phyloP scores from a whole-genome alignment of 2,113 vertebrate species.

The Felis chaus region DNA sequence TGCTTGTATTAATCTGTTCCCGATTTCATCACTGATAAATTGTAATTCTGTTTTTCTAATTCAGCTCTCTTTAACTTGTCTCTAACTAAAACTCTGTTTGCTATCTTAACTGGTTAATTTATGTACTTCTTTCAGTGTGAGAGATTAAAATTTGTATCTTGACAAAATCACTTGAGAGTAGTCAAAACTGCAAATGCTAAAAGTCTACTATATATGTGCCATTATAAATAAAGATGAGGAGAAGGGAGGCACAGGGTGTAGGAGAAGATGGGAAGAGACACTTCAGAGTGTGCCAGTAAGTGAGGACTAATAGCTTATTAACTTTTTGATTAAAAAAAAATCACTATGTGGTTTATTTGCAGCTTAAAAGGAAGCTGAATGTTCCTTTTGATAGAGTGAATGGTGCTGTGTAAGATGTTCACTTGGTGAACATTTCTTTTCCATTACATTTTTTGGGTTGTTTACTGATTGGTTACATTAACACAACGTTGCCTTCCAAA shows the following conservation, averaged over 20 bases:
- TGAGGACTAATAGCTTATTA: background rate
- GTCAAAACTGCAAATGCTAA: background rate
- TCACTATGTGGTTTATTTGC: background rate
- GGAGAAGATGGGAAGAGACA: background rate
- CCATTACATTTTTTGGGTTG: background rate
- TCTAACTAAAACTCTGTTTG: background rate
- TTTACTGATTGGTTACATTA: background rate
- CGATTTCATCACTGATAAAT: background rate
- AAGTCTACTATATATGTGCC: accelerated
- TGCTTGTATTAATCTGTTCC: background rate
- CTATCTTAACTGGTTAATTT: background rate
- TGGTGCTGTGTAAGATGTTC: background rate
- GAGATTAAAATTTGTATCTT: background rate
- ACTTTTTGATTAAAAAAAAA: background rate
- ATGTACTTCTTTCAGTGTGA: background rate
- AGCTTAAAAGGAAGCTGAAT: background rate
- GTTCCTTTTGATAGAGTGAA: background rate
- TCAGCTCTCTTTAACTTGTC: background rate
- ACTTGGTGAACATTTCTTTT: background rate
- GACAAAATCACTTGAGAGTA: background rate
- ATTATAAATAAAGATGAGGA: background rate
- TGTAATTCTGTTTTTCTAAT: background rate
- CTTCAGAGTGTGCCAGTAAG: background rate
- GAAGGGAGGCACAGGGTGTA: no score
- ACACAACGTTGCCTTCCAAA: background rate